Evolutionary conservation across 92 coral and sea anemone genomes (phyloP).

Genomic region (Actinernus sp.): DNA sequence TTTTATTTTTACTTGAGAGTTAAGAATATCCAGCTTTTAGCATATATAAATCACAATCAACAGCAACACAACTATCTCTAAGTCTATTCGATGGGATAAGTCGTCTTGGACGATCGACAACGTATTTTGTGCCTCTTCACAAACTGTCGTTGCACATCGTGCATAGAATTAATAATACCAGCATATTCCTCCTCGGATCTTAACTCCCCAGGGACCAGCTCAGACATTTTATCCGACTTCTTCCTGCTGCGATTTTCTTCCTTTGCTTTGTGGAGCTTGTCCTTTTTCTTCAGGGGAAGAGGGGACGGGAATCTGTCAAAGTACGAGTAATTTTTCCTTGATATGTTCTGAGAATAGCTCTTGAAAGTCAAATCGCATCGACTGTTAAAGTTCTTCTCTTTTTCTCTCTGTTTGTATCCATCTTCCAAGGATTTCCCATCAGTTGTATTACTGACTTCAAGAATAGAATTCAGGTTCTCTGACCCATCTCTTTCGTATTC

Average conservation of each 20-base stretch:
- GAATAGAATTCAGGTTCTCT: too few species aligned
- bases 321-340: constrained; percentile 23
- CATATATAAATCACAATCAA: too few species aligned
- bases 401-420: too few species aligned
- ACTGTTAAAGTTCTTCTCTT: constrained; percentile 1
- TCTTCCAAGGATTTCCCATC: too few species aligned
- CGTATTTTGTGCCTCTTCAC: constrained; percentile 5
- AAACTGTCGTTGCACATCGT: constrained; percentile 5
- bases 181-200: neutral
- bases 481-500: too few species aligned
- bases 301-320: constrained; percentile 9
- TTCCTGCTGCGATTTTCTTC: neutral
- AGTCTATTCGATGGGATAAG: too few species aligned
- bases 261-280: neutral
- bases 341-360: constrained; percentile 19
- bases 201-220: neutral
- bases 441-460: too few species aligned
- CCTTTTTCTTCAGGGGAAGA: neutral
- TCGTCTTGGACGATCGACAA: neutral
- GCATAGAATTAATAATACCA: neutral
- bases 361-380: constrained; percentile 23
- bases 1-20: too few species aligned
- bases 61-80: too few species aligned
- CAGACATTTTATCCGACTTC: neutral
- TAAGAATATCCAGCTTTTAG: too few species aligned